Evolutionary conservation across 2,113 vertebrate genomes (phyloP), one percentile per base, ranked within the genome.

Genomic region (Paradisaea rubra): DNA sequence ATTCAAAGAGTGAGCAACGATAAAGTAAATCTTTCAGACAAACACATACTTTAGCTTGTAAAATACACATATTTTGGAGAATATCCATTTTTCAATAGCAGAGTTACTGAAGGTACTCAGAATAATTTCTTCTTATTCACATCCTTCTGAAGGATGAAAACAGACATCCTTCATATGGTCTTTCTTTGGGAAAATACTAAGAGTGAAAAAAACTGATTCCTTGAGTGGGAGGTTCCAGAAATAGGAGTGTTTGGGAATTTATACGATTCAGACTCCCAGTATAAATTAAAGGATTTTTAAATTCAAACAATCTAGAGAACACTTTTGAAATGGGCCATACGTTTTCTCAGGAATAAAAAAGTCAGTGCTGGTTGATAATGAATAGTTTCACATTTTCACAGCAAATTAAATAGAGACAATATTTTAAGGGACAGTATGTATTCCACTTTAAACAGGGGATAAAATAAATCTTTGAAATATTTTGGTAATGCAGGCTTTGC

Each of bases 381-480:
- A 92, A 85, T 61, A 61, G 28, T 87, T 96, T 49, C 57, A 78
- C 31, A 70, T 33, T 81, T 89, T 60, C n/a, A 50, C 30, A 88
- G 59, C 20, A 87, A 81, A 89, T 85, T 81, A 44, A 80, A 81
- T 42, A 81, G 42, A 53, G 27, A 2, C 44, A 52, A 23, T 93
- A 61, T 72, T 92, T 87, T 87, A 76, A 94, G 53, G n/a, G 23
- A 69, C 37, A 37, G 4, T 4, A 6, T 61, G 30, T 92, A 69
- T 89, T 88, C 31, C 77, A 69, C 41, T 79, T 92, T 87, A 88
- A 89, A 89, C 31, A 71, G 28, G 11, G n/a, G 23, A 76, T 68
- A 82, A 93, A 94, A 93, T 82, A 87, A 80, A 73, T 66, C 70
- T 91, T 76, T 73, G 31, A 73, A 80, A 73, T 63, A 49, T 77